These are phyloP conservation scores for Steinernema scapterisci DNA, from an alignment of 2,888 invertebrate genomes.

Conservation along the genomic window DNA sequence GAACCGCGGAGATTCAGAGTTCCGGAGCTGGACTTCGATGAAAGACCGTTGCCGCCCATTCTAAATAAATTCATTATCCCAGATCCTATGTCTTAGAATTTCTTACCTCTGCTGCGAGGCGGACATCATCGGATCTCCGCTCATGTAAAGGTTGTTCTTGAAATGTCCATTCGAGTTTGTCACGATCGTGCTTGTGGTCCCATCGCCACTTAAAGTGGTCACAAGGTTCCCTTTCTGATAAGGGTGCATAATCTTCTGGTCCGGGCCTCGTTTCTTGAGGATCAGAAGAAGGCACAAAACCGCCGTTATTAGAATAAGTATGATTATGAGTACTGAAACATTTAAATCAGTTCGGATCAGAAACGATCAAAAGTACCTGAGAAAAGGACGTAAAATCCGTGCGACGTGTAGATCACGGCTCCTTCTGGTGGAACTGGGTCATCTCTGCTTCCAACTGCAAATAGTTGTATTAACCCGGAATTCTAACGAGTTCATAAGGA, in stretches of 20 bases:
- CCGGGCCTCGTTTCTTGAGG: background rate
- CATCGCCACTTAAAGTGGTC: constrained; percentile 15
- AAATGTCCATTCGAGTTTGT: background rate
- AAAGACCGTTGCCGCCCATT: constrained; percentile 37
- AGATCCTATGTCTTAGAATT: background rate
- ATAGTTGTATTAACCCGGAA: too few relatives aligned
- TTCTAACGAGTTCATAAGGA: background rate
- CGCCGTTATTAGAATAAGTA: constrained; percentile 32
- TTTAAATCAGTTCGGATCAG: background rate
- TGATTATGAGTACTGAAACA: constrained; percentile 21
- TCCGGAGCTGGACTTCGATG: constrained; percentile 39
- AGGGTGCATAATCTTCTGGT: constrained; percentile 12
- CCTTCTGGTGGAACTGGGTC: background rate
- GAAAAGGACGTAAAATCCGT: background rate
- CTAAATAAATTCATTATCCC: constrained; percentile 20
- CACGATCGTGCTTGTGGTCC: constrained; percentile 19
- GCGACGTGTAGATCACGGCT: constrained; percentile 30
- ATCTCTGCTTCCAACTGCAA: constrained; percentile 13
- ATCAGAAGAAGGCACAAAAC: constrained; percentile 34
- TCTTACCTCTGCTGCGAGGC: background rate
- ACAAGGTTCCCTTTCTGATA: constrained; percentile 25
- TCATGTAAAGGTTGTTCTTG: constrained; percentile 31
- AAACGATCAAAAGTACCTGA: too few relatives aligned
- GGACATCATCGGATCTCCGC: constrained; percentile 25
- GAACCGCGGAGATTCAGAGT: constrained; percentile 24